A percentile compares a stretch with the other conserved stretches of the same genome.
Conservation (phyloP, 2,113 vertebrate genomes). For the Lepisosteus osseus region DNA sequence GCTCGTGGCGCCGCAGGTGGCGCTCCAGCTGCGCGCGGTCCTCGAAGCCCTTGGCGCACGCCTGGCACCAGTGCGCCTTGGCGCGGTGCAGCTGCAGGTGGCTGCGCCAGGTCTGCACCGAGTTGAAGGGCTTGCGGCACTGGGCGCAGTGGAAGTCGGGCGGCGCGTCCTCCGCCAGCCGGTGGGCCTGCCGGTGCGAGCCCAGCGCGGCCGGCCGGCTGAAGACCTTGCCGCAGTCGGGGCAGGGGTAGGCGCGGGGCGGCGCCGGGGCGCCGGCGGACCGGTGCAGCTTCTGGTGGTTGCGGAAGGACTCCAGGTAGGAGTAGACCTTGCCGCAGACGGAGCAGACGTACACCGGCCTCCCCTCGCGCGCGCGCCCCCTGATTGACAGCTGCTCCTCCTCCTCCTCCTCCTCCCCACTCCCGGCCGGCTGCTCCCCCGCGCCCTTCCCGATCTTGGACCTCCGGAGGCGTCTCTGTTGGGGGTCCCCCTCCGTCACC, state of each 20-base stretch:
- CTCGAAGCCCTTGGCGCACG: slow-evolving; percentile 48
- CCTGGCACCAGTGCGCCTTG: slow-evolving; percentile 42
- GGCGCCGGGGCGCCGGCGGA: fast-evolving
- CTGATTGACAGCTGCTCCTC: slow-evolving; percentile 9
- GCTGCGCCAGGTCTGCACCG: slow-evolving; percentile 15
- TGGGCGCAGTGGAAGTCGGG: slow-evolving; percentile 35
- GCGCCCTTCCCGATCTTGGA: too few species aligned
- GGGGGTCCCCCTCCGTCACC: too few species aligned
- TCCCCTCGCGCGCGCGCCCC: background rate
- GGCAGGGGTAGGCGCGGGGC: slow-evolving; percentile 32
- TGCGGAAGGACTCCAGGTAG: slow-evolving; percentile 47
- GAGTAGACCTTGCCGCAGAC: slow-evolving; percentile 54
- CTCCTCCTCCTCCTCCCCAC: background rate
- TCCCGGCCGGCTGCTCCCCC: too few species aligned
- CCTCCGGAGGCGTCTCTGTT: too few species aligned
- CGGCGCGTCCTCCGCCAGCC: background rate
- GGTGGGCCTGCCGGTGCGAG: slow-evolving; percentile 44
- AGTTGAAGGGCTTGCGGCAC: slow-evolving; percentile 47
- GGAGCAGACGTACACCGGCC: slow-evolving; percentile 29
- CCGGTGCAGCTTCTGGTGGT: slow-evolving; percentile 44
- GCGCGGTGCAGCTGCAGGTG: slow-evolving; percentile 45
- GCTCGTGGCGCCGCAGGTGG: slow-evolving; percentile 47
- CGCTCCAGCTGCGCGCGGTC: slow-evolving; percentile 24
- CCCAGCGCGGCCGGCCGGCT: slow-evolving; percentile 24
- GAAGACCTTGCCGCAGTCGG: slow-evolving; percentile 43